A percentile compares a stretch with the other conserved stretches of the same genome.
Evolutionary conservation across 2,888 invertebrate species (phyloP).

Genomic region (Agriotes lineatus): DNA sequence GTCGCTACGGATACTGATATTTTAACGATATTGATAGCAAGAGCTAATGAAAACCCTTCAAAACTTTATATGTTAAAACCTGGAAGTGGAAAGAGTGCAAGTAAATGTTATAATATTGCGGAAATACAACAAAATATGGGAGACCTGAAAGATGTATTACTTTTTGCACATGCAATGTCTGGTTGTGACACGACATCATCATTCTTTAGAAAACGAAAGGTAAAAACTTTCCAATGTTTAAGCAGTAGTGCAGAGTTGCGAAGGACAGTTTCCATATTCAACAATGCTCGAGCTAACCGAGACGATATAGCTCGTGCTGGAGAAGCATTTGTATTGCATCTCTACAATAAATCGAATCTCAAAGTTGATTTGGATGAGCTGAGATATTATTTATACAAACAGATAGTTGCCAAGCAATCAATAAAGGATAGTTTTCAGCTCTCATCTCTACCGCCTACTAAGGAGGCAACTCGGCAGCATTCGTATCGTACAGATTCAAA

Average conservation of each 20-base stretch:
- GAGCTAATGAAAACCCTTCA: background rate
- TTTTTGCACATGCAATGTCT: background rate
- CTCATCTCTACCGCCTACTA: background rate
- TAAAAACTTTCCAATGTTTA: background rate
- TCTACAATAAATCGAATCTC: conserved; percentile 6
- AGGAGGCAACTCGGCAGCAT: background rate
- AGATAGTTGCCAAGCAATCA: background rate
- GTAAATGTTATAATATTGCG: background rate
- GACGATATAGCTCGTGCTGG: background rate
- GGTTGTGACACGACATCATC: background rate
- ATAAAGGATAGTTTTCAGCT: background rate
- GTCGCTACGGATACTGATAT: conserved; percentile 16
- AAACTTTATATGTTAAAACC: background rate
- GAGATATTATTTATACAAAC: conserved; percentile 21
- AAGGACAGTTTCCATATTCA: conserved; percentile 4
- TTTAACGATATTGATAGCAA: background rate
- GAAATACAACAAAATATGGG: background rate
- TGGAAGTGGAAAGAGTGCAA: background rate
- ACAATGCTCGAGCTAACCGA: conserved; percentile 5
- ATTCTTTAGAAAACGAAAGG: background rate
- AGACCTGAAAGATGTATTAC: background rate
- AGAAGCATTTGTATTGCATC: conserved; percentile 9
- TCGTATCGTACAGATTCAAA: conserved; percentile 1
- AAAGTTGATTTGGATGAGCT: conserved; percentile 15
- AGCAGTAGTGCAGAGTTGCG: conserved; percentile 3